Evolutionary conservation across 53 echinoderm and acorn worm species (phyloP).

Genomic region (Patiria pectinifera): DNA sequence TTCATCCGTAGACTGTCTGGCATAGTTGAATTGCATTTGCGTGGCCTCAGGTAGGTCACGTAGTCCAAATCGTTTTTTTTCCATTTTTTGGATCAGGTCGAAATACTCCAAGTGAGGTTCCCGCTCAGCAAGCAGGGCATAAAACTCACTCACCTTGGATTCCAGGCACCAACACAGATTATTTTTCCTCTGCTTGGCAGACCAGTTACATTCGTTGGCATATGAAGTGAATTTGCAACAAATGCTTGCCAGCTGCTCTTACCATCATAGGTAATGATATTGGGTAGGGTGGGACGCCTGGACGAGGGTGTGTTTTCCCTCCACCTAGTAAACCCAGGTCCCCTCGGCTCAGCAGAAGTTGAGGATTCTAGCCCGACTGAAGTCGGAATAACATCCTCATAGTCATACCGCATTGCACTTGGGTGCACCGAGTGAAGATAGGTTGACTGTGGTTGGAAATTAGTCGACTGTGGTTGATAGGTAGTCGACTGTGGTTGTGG

Average conservation of each 20-base stretch:
- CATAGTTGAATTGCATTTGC: slow-evolving; percentile 26
- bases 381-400: no score
- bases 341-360: no score
- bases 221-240: not conserved
- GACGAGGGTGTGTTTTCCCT: no score
- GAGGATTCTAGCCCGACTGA: no score
- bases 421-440: no score
- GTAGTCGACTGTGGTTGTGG: no score
- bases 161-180: slow-evolving; percentile 33
- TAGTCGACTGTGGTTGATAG: no score
- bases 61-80: slow-evolving; percentile 9
- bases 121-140: slow-evolving; percentile 27
- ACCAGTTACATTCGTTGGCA: no score
- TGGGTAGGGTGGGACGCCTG: no score
- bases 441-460: no score
- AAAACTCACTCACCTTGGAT: slow-evolving; percentile 19
- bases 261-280: slow-evolving; percentile 4
- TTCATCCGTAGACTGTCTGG: slow-evolving; percentile 22
- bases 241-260: slow-evolving; percentile 33
- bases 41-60: slow-evolving; percentile 28
- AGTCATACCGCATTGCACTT: no score
- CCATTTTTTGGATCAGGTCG: slow-evolving; percentile 24
- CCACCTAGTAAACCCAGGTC: no score
- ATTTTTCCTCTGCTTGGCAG: slow-evolving; percentile 27
- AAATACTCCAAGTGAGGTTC: slow-evolving; percentile 34